A percentile compares a stretch with the other conserved stretches of the same genome.
phyloP scores from a whole-genome alignment of 2,797 vertebrate genomes.

The Myotis daubentonii region DNA sequence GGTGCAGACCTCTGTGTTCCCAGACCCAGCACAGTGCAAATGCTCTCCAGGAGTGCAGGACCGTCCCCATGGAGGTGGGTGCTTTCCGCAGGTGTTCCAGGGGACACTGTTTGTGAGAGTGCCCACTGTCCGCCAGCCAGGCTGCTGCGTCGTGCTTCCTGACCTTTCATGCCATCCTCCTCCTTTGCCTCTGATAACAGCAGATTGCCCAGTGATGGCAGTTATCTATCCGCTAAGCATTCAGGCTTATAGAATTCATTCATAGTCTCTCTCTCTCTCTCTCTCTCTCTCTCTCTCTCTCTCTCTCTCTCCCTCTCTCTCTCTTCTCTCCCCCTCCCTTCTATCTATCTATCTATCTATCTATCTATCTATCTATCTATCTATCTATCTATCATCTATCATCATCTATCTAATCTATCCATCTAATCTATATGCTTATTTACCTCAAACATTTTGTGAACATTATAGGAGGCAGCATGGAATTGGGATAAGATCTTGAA shows the following conservation, averaged over 20 bases:
- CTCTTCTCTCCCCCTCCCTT: too few relatives aligned
- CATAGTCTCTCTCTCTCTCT: neutral
- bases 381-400: neutral
- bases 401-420: neutral
- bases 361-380: neutral
- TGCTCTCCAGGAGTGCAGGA: neutral
- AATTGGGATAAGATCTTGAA: neutral
- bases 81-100: neutral
- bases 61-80: rapidly evolving
- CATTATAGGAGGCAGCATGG: neutral
- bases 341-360: neutral
- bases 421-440: neutral
- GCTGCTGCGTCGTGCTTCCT: neutral
- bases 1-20: neutral
- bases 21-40: rapidly evolving
- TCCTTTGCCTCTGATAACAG: neutral
- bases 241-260: neutral
- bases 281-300: neutral
- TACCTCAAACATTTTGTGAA: neutral
- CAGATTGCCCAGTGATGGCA: neutral
- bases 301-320: neutral
- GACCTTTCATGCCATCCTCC: neutral
- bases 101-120: neutral
- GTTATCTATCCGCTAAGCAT: neutral
- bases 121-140: too few relatives aligned